Conservation (phyloP, 2,797 vertebrate species). For the Erethizon dorsatum region DNA sequence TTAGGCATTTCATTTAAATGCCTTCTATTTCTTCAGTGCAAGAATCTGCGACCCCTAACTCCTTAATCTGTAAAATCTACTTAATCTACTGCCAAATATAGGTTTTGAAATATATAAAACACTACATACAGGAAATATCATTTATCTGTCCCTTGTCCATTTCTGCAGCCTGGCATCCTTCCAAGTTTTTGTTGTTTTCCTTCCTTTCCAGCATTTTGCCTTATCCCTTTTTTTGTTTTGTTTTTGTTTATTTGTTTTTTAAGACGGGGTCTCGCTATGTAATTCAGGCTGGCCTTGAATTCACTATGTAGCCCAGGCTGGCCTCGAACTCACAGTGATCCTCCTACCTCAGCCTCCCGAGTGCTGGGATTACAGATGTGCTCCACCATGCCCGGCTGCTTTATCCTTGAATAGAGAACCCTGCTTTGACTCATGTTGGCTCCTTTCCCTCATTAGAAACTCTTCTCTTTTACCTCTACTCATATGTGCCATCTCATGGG, state of each 20-base stretch:
- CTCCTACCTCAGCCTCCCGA: neutral
- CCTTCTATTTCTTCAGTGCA: neutral
- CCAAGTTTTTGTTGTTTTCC: neutral
- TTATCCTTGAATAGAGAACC: neutral
- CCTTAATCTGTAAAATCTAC: neutral
- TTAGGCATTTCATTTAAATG: neutral
- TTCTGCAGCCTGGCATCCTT: neutral
- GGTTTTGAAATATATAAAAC: neutral
- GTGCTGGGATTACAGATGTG: neutral
- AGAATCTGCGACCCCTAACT: neutral
- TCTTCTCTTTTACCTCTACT: neutral
- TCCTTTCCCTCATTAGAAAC: neutral
- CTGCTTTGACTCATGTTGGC: accelerated
- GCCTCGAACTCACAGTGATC: neutral
- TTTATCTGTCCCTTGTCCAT: neutral
- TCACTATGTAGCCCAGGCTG: neutral
- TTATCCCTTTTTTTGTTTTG: neutral
- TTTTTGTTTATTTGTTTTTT: neutral
- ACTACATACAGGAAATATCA: neutral
- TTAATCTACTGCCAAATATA: neutral
- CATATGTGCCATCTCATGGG: neutral
- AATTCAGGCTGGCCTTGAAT: neutral
- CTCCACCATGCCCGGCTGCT: neutral
- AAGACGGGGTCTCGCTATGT: neutral
- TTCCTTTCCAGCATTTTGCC: neutral